Conservation (phyloP, 2,797 vertebrate genomes). For the Menidia menidia region DNA sequence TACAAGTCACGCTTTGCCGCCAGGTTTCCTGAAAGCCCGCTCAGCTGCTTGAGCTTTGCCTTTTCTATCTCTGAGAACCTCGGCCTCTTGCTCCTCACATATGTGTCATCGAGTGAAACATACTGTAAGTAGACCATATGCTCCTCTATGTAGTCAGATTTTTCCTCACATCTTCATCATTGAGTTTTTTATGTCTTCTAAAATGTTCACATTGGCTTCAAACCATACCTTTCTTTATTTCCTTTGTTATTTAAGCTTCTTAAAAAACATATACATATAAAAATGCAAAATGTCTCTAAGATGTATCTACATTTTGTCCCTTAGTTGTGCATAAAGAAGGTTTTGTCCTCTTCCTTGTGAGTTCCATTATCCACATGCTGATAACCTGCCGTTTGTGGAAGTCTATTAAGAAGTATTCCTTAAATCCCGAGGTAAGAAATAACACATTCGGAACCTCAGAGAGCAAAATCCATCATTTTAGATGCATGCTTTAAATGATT, state of each 20-base stretch:
- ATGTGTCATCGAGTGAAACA: slow-evolving; percentile 90
- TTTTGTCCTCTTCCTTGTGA: slow-evolving; percentile 88
- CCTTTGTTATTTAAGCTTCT: not conserved
- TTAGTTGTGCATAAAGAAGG: slow-evolving; percentile 89
- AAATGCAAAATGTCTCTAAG: slow-evolving; percentile 12
- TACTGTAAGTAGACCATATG: slow-evolving; percentile 79
- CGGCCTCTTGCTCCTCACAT: slow-evolving; percentile 89
- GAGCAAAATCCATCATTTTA: not conserved
- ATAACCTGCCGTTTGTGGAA: slow-evolving; percentile 90
- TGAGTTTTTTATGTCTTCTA: no score
- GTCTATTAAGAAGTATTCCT: slow-evolving; percentile 85
- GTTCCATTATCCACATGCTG: slow-evolving; percentile 88
- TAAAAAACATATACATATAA: not conserved
- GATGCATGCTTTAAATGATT: not conserved
- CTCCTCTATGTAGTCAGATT: not conserved
- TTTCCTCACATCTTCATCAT: not conserved
- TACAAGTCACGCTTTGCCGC: slow-evolving; percentile 83
- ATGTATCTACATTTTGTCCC: slow-evolving; percentile 27
- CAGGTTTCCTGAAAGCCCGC: slow-evolving; percentile 74
- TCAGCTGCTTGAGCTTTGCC: slow-evolving; percentile 82
- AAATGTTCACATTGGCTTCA: no score
- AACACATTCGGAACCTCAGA: not conserved
- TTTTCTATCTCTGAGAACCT: slow-evolving; percentile 87
- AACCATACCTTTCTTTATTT: not conserved
- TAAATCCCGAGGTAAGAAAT: slow-evolving; percentile 87